Conservation (phyloP, 2,888 invertebrate genomes). For the Rhamnusium bicolor region DNA sequence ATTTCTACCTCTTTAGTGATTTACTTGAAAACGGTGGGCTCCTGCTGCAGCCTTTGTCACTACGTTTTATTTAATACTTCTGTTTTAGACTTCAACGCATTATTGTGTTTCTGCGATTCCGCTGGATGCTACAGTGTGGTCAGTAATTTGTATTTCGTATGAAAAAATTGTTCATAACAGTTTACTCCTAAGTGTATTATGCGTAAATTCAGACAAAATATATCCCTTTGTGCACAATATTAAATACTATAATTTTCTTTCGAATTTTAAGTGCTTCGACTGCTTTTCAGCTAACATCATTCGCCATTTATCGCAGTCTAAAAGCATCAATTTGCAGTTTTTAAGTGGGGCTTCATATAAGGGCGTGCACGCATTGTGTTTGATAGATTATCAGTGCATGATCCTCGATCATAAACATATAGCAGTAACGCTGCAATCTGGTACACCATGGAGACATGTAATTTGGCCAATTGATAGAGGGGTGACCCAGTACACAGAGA, state of each 20-base stretch:
- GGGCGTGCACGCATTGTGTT: not conserved
- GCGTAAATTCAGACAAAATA: constrained; percentile 10
- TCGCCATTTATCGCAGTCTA: constrained; percentile 21
- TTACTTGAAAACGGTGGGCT: constrained; percentile 2
- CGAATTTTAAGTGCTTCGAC: constrained; percentile 22
- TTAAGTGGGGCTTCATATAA: constrained; percentile 20
- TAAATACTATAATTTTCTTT: constrained; percentile 21
- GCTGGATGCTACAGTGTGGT: not conserved
- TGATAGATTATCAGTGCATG: constrained; percentile 24
- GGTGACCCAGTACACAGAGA: constrained; percentile 39
- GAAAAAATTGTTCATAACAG: not conserved
- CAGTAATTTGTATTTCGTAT: not conserved
- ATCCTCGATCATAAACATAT: constrained; percentile 17
- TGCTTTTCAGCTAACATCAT: constrained; percentile 18
- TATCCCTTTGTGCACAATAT: constrained; percentile 20
- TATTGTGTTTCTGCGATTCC: not conserved
- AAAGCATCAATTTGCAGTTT: constrained; percentile 36
- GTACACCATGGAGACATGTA: constrained; percentile 48
- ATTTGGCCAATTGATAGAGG: constrained; percentile 52
- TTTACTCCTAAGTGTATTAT: not conserved
- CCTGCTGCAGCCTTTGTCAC: constrained; percentile 9
- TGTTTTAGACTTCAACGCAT: not conserved
- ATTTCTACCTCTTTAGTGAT: constrained; percentile 19
- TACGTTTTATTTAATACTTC: not conserved
- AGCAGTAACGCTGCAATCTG: constrained; percentile 41